Evolutionary conservation across 2,888 invertebrate genomes (phyloP), one percentile per base, ranked within the genome.

Genomic region (Patella ulyssiponensis): DNA sequence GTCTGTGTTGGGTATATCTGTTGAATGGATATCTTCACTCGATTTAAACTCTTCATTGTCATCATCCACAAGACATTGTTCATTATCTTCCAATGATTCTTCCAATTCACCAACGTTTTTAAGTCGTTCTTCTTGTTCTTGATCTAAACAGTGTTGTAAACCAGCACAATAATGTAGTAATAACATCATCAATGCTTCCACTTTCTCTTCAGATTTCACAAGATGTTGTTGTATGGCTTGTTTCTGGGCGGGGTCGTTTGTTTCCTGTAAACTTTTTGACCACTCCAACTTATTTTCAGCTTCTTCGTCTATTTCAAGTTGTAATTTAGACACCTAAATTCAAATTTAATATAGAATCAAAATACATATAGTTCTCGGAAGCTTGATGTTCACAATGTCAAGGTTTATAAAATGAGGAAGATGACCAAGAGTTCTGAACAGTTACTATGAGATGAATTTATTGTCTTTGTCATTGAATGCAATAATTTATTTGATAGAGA

Each of bases 91-190:
- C 52, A 56, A 71, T 54, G 73, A 70, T 73, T 77, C 77, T 74
- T 74, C 33, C 12, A 44, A n/a, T 20, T 53, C 69, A 17, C 51
- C 58, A 20, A 70, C 76, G 71, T 44, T 64, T 51, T 78, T 82
- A 56, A 81, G 80, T 23, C 81, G 72, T 52, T 82, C 82, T 64
- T 83, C 92, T 79, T 92, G 92, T 80, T 91, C 83, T 69, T 85
- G 93, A 92, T 91, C 94, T 92, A 95, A 94, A 90, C 95, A 95
- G 85, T 96, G 94, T 90, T 98, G 98, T 79, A 98, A 94, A 3
- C 97, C 98, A 4, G 98, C 96, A 92, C 98, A 98, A 92, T 97
- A 96, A 92, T 98, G 97, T 83, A 98, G 93, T 95, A 98, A 96
- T 83, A 98, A 94, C 75, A 98, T 95, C 74, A 97, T 97, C 81